These are phyloP conservation scores for Osmerus mordax DNA, from an alignment of 2,113 vertebrate genomes.

Conservation along the genomic window DNA sequence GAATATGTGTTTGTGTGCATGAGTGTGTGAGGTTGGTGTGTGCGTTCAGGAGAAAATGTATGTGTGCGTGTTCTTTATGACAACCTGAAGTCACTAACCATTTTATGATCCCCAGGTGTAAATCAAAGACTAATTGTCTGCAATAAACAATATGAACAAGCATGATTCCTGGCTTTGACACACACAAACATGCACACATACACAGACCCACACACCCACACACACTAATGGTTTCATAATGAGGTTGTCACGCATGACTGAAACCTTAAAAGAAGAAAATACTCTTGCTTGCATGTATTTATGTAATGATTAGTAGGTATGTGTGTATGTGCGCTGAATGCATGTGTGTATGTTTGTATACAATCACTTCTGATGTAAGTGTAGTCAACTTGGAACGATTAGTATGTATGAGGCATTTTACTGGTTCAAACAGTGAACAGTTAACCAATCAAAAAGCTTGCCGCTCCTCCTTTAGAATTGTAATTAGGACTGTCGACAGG, in stretches of 20 bases:
- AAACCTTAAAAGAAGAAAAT: not conserved
- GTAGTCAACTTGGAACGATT: constrained; percentile 30
- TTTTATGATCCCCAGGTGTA: not conserved
- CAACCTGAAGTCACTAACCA: too few relatives aligned
- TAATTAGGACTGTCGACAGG: constrained; percentile 49
- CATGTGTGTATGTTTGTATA: not conserved
- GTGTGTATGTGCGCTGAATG: not conserved
- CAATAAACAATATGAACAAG: not conserved
- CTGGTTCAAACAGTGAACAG: constrained; percentile 36
- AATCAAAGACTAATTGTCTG: constrained; percentile 3
- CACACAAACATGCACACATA: not conserved
- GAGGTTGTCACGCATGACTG: not conserved
- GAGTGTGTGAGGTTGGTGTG: constrained; percentile 5
- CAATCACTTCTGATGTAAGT: too few relatives aligned
- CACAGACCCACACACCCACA: not conserved
- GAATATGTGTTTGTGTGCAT: not conserved
- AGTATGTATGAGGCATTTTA: constrained; percentile 37
- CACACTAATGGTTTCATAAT: not conserved
- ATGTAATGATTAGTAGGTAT: not conserved
- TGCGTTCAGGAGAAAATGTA: not conserved
- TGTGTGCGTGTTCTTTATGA: not conserved
- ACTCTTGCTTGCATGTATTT: not conserved
- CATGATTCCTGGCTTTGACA: not conserved
- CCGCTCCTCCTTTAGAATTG: constrained; percentile 54
- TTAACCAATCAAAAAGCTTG: constrained; percentile 51